Percentiles rank a stretch among this genome's conserved stretches.
Evolutionary conservation across 1,140 invertebrate genomes (phyloP).

Genomic region (Musca vetustissima): DNA sequence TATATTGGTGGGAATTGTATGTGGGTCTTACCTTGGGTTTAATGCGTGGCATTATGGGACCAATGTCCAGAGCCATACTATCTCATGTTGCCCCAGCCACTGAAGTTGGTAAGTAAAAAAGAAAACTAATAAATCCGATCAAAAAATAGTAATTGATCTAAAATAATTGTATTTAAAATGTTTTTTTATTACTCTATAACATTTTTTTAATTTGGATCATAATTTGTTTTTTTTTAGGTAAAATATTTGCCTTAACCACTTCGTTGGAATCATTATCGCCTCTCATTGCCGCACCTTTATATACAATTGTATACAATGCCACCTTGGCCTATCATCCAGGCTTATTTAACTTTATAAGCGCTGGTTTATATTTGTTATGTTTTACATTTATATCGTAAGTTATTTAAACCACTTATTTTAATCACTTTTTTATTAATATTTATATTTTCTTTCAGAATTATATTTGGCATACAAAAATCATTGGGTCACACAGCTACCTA

Average conservation of each 20-base stretch:
- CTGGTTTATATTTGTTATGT: slow-evolving; percentile 44
- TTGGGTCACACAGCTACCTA: slow-evolving; percentile 38
- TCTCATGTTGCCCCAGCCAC: slow-evolving; percentile 65
- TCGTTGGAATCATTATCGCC: slow-evolving; percentile 65
- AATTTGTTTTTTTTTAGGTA: slow-evolving; percentile 51
- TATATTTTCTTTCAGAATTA: slow-evolving; percentile 32
- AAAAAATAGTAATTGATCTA: too few relatives aligned
- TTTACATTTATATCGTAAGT: slow-evolving; percentile 59
- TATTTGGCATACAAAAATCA: slow-evolving; percentile 44
- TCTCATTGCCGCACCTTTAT: slow-evolving; percentile 62
- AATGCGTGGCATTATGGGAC: slow-evolving; percentile 61
- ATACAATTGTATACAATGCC: slow-evolving; percentile 63
- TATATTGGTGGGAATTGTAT: slow-evolving; percentile 67
- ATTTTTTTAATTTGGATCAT: too few relatives aligned
- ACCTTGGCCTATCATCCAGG: slow-evolving; percentile 61
- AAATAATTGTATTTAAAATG: too few relatives aligned
- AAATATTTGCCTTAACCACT: slow-evolving; percentile 65
- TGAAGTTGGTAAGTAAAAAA: slow-evolving; percentile 64
- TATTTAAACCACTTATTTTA: too few relatives aligned
- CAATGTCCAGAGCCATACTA: slow-evolving; percentile 65
- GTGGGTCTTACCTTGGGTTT: slow-evolving; percentile 57
- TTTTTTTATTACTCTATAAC: too few relatives aligned
- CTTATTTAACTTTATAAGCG: slow-evolving; percentile 61
- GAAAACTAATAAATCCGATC: too few relatives aligned
- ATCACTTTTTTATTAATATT: not conserved